Evolutionary conservation across 92 coral and sea anemone genomes (phyloP), one percentile per base, ranked within the genome.

Genomic region (Porites rus): DNA sequence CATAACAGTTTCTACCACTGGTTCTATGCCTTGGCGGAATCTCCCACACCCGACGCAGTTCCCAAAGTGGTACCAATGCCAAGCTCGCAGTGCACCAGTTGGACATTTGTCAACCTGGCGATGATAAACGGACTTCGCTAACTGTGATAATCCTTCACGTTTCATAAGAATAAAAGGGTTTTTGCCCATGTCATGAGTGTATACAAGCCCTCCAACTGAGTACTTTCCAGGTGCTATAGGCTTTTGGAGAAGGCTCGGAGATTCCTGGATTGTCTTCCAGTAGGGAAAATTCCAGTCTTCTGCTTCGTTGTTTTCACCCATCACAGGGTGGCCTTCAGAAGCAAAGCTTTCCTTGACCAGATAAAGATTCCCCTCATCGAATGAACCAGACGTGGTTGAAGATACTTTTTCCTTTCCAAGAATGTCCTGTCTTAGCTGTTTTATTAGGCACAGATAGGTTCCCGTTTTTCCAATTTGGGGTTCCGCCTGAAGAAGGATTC

Each of bases 391-490:
- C 1, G 71, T 13, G 18, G 65, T 17, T 7, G 16, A 18, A 13
- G 51, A 75, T 7, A 6, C 79, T 0, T 4, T 67, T 54, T 54
- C 21, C 9, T 22, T 21, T 53, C 80, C 38, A 21, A 19, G 38
- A 16, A 54, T 54, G 60, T 10, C 60, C 2, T 54, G 16, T 54
- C 60, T 0, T 0, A 54, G 14, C 0, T 54, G 60, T 3, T 61
- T 43, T 76, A 87, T 80, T 0, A 87, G 90, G 66, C 82, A 87
- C 31, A 87, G 54, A 51, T 87, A 87, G 7, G 90, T 46, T 9
- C 86, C 90, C 4, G 90, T 87, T 61, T 87, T 87, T 31, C 90
- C 90, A 19, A 87, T 87, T 79, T 87, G 89, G 18, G 89, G 89
- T 51, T 86, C 89, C 8, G 89, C 89, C 43, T 86, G 89, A 22